Percentiles rank a stretch among this genome's conserved stretches.
Evolutionary conservation across 2,888 invertebrate species (phyloP).

Genomic region (Xanthia togata): DNA sequence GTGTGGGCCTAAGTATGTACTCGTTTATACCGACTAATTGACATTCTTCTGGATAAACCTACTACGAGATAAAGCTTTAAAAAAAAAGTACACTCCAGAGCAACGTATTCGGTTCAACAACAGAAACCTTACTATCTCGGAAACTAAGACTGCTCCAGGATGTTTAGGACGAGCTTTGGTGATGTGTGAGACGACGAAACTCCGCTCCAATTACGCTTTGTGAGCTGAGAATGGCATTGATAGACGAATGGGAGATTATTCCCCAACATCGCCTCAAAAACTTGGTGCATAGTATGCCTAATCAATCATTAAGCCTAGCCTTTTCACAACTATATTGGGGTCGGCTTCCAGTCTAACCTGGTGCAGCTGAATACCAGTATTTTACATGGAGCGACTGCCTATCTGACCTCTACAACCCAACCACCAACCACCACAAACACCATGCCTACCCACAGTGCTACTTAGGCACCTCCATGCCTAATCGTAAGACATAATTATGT

Average conservation of each 20-base stretch:
- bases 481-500: not conserved
- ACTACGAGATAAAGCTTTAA: too few species aligned
- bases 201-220: not conserved
- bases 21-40: not conserved
- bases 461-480: too few species aligned
- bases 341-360: too few species aligned
- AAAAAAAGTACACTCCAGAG: not conserved
- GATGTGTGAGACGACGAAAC: not conserved
- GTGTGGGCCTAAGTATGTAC: not conserved
- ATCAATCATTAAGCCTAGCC: too few species aligned
- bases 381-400: too few species aligned
- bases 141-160: not conserved
- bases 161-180: not conserved
- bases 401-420: too few species aligned
- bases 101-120: not conserved
- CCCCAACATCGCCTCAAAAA: not conserved
- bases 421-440: too few species aligned
- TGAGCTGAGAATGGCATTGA: not conserved
- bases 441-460: too few species aligned
- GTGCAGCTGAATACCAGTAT: too few species aligned
- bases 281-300: not conserved
- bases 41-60: not conserved
- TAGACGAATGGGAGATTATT: not conserved
- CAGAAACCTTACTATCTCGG: not conserved
- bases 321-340: too few species aligned